Percentiles rank a stretch among this genome's conserved stretches.
Conservation (phyloP, 2,797 vertebrate species). For the Bradypodion pumilum region DNA sequence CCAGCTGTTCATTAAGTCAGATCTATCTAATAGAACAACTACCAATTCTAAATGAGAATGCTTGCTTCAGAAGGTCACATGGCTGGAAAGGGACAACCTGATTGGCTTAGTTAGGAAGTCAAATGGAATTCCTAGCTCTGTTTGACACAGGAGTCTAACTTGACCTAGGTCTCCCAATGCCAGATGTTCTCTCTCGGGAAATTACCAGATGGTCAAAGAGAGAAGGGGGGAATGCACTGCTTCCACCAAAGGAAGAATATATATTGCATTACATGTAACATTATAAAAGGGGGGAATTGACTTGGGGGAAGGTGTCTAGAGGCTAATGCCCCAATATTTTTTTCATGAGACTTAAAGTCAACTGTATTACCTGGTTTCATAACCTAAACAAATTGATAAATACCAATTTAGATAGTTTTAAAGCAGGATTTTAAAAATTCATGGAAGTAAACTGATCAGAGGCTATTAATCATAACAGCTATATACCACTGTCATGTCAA, state of each 20-base stretch:
- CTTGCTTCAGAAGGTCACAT: slow-evolving; percentile 23
- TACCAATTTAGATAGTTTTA: not conserved
- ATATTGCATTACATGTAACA: not conserved
- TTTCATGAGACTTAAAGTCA: not conserved
- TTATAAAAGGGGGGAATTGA: not conserved
- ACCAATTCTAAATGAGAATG: slow-evolving; percentile 41
- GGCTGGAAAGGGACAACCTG: slow-evolving; percentile 24
- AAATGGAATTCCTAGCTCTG: slow-evolving; percentile 9
- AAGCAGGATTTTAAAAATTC: not conserved
- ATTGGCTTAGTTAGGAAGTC: slow-evolving; percentile 8
- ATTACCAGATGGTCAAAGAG: slow-evolving; percentile 4
- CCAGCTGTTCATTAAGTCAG: slow-evolving; percentile 45
- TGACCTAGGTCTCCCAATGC: slow-evolving; percentile 2
- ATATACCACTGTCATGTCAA: not conserved
- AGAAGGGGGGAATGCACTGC: not conserved
- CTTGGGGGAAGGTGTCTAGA: not conserved
- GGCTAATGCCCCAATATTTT: not conserved
- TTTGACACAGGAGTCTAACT: not conserved
- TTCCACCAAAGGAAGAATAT: not conserved
- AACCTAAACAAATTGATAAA: not conserved
- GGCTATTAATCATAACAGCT: not conserved
- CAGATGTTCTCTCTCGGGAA: slow-evolving; percentile 6
- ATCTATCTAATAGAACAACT: slow-evolving; percentile 36
- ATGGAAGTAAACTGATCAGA: not conserved
- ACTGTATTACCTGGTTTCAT: not conserved